These are phyloP conservation scores for Rutilus rutilus DNA, from an alignment of 2,113 vertebrate species.

Conservation along the genomic window DNA sequence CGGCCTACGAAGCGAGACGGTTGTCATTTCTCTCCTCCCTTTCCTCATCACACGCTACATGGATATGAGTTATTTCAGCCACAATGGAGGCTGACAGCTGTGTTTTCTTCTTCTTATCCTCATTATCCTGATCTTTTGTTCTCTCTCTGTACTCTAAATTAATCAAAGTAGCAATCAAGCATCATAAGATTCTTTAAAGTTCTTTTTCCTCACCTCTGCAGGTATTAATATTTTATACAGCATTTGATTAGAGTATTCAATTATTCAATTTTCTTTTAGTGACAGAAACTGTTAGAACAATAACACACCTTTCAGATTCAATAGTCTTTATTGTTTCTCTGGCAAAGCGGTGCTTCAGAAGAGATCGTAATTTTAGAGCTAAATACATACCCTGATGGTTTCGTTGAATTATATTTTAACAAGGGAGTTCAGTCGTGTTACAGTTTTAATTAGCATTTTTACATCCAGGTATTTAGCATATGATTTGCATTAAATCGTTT, in stretches of 20 bases:
- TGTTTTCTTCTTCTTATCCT: constrained; percentile 23
- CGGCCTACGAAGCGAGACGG: constrained; percentile 2
- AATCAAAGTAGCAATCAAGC: constrained; percentile 16
- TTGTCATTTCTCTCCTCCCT: constrained; percentile 25
- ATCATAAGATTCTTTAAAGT: neutral
- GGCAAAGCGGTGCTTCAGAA: neutral
- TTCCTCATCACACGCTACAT: constrained; percentile 35
- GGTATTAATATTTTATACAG: constrained; percentile 20
- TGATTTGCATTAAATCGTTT: neutral
- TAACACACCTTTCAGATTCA: constrained; percentile 2
- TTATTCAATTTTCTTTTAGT: constrained; percentile 1
- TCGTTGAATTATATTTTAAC: constrained; percentile 11
- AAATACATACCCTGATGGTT: neutral
- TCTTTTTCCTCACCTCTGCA: constrained; percentile 2
- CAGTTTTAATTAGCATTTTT: constrained; percentile 21
- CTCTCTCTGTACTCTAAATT: neutral
- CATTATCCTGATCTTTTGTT: constrained; percentile 34
- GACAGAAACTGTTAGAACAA: neutral
- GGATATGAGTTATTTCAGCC: constrained; percentile 31
- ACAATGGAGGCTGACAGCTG: constrained; percentile 29
- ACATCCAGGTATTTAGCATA: constrained; percentile 12
- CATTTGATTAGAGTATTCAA: constrained; percentile 4
- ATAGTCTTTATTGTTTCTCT: neutral
- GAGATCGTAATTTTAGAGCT: neutral
- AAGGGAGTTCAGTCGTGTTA: neutral